phyloP scores from a whole-genome alignment of 2,888 invertebrate species.

The Hedychridium roseum region DNA sequence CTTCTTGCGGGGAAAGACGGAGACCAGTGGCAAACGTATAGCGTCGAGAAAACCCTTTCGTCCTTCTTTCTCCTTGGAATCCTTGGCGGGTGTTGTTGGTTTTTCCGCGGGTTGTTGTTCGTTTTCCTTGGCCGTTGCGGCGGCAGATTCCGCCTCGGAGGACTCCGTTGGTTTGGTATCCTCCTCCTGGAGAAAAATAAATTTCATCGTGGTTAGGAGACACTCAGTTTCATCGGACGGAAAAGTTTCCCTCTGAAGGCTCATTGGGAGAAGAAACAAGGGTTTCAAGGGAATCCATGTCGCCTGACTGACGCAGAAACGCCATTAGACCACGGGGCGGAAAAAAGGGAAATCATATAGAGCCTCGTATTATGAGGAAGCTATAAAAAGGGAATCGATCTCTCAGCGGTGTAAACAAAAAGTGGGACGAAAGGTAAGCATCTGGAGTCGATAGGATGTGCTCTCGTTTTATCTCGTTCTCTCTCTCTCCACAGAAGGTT shows the following conservation, averaged over 20 bases:
- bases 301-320: too few species aligned
- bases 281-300: too few species aligned
- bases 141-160: slow-evolving; percentile 37
- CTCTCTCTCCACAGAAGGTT: slow-evolving; percentile 6
- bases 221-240: neutral
- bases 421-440: too few species aligned
- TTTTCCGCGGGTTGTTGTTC: slow-evolving; percentile 47
- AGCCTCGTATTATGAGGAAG: too few species aligned
- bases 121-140: slow-evolving; percentile 46
- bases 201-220: too few species aligned
- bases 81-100: slow-evolving; percentile 49
- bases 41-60: slow-evolving; percentile 67
- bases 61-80: slow-evolving; percentile 51
- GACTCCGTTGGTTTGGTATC: slow-evolving; percentile 55
- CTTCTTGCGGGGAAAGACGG: slow-evolving; percentile 62
- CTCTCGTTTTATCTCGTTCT: neutral
- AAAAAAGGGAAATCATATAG: too few species aligned
- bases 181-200: slow-evolving; percentile 43
- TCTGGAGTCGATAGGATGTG: too few species aligned
- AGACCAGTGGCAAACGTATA: slow-evolving; percentile 71
- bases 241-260: too few species aligned
- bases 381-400: too few species aligned
- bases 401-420: too few species aligned
- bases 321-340: too few species aligned
- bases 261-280: too few species aligned